These are phyloP conservation scores for Linnaemya vulpina DNA, from an alignment of 2,888 invertebrate genomes.

Conservation along the genomic window DNA sequence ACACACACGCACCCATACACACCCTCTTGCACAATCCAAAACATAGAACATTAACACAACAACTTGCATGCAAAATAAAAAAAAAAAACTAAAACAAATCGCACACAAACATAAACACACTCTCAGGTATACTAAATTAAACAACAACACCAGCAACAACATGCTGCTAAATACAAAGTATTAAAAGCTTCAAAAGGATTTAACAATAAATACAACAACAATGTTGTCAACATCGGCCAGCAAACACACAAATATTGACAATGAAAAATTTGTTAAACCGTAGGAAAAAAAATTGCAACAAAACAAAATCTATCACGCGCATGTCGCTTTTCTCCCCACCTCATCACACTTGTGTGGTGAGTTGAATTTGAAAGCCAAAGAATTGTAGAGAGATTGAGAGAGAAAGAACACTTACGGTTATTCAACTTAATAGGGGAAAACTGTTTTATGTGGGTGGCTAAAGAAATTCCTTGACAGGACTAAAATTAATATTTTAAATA, in stretches of 20 bases:
- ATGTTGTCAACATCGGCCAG: constrained; percentile 4
- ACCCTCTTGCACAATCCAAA: too few species aligned
- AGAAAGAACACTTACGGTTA: neutral
- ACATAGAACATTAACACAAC: constrained; percentile 40
- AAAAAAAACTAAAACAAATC: constrained; percentile 33
- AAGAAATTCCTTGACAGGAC: too few species aligned
- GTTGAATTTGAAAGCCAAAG: neutral
- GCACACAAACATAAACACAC: neutral
- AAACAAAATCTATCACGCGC: constrained; percentile 15
- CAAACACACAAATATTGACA: constrained; percentile 51
- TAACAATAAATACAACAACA: constrained; percentile 19
- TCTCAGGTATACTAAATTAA: constrained; percentile 14
- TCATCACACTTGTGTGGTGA: neutral
- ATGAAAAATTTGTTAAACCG: constrained; percentile 37
- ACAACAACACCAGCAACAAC: constrained; percentile 32
- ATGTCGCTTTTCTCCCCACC: neutral
- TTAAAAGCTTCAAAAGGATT: constrained; percentile 48
- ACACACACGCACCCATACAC: neutral
- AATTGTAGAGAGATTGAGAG: neutral
- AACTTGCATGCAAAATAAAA: constrained; percentile 17
- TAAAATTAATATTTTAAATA: too few species aligned
- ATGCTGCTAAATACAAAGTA: constrained; percentile 17
- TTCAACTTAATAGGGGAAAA: constrained; percentile 1
- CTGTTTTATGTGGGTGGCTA: too few species aligned
- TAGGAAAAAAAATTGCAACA: neutral